Percentiles rank a stretch among this genome's conserved stretches.
These are phyloP conservation scores for Macrotrachela quadricornifera DNA, from an alignment of 1,140 invertebrate genomes.

Conservation along the genomic window DNA sequence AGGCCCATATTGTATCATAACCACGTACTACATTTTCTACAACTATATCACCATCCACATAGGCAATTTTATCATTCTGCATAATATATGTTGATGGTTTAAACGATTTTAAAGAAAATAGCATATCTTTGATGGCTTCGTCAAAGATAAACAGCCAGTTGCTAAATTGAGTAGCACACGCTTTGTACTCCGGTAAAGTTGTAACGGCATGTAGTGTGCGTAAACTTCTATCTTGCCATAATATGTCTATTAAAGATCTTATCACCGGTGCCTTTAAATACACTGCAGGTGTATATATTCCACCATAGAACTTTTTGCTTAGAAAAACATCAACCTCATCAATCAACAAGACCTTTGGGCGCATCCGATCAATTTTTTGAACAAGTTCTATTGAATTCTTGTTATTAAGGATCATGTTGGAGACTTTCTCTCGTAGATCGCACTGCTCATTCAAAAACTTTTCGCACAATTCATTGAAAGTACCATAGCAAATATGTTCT, in stretches of 20 bases:
- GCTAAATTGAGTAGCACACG: neutral
- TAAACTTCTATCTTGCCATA: neutral
- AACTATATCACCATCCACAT: neutral
- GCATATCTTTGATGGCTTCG: neutral
- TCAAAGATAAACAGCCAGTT: neutral
- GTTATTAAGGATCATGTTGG: neutral
- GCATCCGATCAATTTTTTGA: neutral
- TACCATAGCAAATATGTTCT: neutral
- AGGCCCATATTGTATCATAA: neutral
- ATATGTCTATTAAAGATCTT: neutral
- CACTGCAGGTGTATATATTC: neutral
- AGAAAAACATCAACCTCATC: conserved; percentile 1
- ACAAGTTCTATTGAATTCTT: neutral
- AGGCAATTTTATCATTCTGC: neutral
- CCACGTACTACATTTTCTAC: neutral
- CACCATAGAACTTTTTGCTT: neutral
- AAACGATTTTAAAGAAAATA: neutral
- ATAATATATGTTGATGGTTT: neutral
- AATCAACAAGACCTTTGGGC: neutral
- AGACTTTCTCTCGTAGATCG: neutral
- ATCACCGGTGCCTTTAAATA: neutral
- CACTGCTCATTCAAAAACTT: neutral
- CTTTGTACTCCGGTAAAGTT: neutral
- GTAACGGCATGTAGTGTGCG: neutral
- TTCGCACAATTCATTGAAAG: neutral